phyloP scores from a whole-genome alignment of 2,113 vertebrate species.

The Manacus vitellinus region DNA sequence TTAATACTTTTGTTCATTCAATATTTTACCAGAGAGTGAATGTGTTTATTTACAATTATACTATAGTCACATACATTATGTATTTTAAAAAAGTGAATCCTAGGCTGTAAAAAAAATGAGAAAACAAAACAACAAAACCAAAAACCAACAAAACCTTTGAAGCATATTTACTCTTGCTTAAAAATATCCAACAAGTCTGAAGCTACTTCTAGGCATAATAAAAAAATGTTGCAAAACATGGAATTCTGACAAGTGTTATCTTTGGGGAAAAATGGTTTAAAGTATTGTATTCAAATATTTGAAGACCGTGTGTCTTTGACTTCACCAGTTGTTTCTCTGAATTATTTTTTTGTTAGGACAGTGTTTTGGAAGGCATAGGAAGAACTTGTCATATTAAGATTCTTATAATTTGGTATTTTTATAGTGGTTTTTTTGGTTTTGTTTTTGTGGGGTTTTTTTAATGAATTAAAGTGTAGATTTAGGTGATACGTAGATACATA shows the following conservation, averaged over 20 bases:
- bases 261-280: not conserved
- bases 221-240: not conserved
- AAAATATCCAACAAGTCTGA: constrained; percentile 12
- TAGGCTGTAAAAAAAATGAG: not conserved
- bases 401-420: not conserved
- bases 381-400: not conserved
- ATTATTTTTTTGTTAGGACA: not conserved
- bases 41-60: constrained; percentile 5
- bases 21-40: not conserved
- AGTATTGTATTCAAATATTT: not conserved
- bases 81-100: not conserved
- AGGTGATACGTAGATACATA: not conserved
- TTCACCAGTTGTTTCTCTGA: not conserved
- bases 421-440: not conserved
- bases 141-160: not conserved
- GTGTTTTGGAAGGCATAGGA: not conserved
- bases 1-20: not conserved
- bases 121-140: not conserved
- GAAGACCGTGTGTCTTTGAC: not conserved
- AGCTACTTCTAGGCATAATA: constrained; percentile 13
- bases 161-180: not conserved
- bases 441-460: not conserved
- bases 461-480: not conserved
- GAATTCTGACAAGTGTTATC: not conserved
- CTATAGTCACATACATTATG: not conserved